Evolutionary conservation across 2,888 invertebrate species (phyloP).

Genomic region (Nemotelus pantherinus): DNA sequence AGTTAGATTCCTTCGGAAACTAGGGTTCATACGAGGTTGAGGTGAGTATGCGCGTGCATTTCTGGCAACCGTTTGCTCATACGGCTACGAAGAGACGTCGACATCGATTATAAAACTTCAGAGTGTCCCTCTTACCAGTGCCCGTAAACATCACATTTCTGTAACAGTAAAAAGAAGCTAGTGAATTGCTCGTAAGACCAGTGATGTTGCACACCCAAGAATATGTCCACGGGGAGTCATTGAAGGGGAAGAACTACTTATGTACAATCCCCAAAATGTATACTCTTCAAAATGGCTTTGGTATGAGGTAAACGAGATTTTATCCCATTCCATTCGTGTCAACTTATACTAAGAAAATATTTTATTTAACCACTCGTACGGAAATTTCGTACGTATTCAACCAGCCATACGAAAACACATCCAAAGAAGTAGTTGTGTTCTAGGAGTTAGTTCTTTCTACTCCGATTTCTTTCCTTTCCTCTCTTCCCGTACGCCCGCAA

Average conservation of each 20-base stretch:
- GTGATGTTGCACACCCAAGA: background rate
- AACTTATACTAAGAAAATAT: constrained; percentile 37
- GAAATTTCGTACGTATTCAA: background rate
- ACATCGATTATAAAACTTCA: constrained; percentile 14
- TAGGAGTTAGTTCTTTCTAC: background rate
- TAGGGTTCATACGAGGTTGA: constrained; percentile 21
- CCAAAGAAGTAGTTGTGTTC: background rate
- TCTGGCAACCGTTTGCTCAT: background rate
- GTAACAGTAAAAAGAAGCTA: background rate
- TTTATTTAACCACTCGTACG: background rate
- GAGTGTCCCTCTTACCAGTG: background rate
- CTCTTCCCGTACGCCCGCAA: background rate
- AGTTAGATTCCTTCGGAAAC: background rate
- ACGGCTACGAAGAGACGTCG: background rate
- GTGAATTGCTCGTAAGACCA: background rate
- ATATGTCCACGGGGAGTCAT: background rate
- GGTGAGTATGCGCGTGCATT: constrained; percentile 43
- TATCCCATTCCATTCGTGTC: background rate
- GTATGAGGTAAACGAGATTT: background rate
- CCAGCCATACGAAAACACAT: background rate
- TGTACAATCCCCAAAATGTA: constrained; percentile 8
- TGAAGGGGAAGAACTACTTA: constrained; percentile 43
- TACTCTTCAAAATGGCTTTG: background rate
- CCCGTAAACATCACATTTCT: constrained; percentile 14
- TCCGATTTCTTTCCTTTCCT: background rate